These are phyloP conservation scores for Brachionus plicatilis DNA, from an alignment of 1,140 invertebrate species.

Conservation along the genomic window DNA sequence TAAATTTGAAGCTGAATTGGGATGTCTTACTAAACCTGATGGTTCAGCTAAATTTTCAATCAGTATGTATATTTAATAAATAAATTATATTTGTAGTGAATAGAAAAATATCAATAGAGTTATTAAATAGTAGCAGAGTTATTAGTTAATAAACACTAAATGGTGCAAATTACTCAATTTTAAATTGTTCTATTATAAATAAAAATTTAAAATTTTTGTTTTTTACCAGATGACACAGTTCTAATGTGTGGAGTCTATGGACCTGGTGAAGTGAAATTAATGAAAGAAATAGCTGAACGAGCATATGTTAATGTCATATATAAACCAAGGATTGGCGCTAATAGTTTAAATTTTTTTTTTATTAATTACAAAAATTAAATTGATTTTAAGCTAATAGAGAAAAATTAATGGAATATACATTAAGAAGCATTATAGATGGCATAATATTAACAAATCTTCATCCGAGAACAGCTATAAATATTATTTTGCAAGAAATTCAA, in stretches of 20 bases:
- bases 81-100: too few relatives aligned
- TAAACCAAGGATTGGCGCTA: constrained; percentile 67
- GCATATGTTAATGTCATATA: constrained; percentile 72
- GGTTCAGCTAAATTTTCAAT: constrained; percentile 31
- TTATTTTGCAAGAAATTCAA: constrained; percentile 79
- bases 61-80: not conserved
- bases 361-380: constrained; percentile 17
- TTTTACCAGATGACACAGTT: not conserved
- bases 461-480: constrained; percentile 69
- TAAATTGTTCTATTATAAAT: not conserved
- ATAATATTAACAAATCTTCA: constrained; percentile 66
- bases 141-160: too few relatives aligned
- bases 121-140: too few relatives aligned
- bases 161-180: too few relatives aligned
- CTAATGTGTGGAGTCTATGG: constrained; percentile 66
- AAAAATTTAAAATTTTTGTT: not conserved
- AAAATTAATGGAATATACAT: constrained; percentile 67
- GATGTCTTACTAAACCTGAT: constrained; percentile 9
- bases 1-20: constrained; percentile 32
- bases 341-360: constrained; percentile 56
- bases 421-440: constrained; percentile 70
- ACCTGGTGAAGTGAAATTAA: constrained; percentile 70
- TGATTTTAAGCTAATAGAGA: constrained; percentile 62
- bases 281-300: constrained; percentile 72
- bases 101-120: too few relatives aligned